These are phyloP conservation scores for Lamprologus ornatipinnis DNA, from an alignment of 2,113 vertebrate species.

Conservation along the genomic window DNA sequence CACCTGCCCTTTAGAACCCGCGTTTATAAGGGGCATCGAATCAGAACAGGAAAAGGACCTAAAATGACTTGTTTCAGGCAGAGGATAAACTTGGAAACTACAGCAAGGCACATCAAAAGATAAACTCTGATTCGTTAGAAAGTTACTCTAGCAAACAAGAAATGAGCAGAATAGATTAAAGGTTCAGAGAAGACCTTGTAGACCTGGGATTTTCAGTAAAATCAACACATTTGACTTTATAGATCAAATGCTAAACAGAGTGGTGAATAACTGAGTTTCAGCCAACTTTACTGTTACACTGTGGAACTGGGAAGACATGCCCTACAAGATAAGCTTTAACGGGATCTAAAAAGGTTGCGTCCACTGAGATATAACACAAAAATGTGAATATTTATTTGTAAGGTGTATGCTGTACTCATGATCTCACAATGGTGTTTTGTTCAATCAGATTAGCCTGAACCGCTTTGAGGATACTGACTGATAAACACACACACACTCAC, in stretches of 20 bases:
- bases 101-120: neutral
- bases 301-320: neutral
- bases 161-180: neutral
- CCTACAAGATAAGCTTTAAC: neutral
- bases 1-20: neutral
- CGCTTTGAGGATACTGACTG: neutral
- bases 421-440: neutral
- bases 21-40: neutral
- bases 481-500: neutral
- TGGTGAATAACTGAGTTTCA: neutral
- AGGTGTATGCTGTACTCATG: neutral
- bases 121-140: neutral
- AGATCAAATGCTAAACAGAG: neutral
- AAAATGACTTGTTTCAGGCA: neutral
- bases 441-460: neutral
- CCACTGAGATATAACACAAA: neutral
- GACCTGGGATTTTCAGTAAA: neutral
- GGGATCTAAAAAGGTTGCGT: neutral
- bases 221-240: neutral
- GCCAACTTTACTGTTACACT: neutral
- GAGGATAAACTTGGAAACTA: neutral
- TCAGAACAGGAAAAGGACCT: neutral
- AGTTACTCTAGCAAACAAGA: neutral
- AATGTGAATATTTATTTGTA: neutral
- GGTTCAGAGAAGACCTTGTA: neutral